Conservation (phyloP, 2,797 vertebrate species). For the Ctenosaura bakeri region DNA sequence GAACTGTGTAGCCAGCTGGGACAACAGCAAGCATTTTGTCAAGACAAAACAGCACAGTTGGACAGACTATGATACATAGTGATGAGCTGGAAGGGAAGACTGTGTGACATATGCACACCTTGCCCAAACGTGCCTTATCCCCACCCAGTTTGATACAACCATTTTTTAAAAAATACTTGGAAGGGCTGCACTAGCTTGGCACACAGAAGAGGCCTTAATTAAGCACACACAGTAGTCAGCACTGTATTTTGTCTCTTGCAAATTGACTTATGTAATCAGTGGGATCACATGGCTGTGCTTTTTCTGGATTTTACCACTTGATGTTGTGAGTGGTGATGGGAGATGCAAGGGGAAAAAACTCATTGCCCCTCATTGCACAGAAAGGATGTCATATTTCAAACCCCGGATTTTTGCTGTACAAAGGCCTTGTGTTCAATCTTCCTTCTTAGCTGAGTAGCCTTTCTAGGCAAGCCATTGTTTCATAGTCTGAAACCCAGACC, state of each 20-base stretch:
- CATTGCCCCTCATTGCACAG: too few relatives aligned
- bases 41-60: rapidly evolving
- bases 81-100: constrained; percentile 56
- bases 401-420: too few relatives aligned
- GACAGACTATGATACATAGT: constrained; percentile 54
- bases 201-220: not conserved
- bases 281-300: not conserved
- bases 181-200: constrained; percentile 39
- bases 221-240: constrained; percentile 19
- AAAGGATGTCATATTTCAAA: too few relatives aligned
- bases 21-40: constrained; percentile 14
- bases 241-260: not conserved
- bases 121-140: constrained; percentile 64
- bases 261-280: not conserved
- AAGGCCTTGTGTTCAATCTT: too few relatives aligned
- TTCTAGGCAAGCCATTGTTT: constrained; percentile 46
- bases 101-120: constrained; percentile 41
- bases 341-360: not conserved
- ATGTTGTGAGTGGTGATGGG: not conserved
- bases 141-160: constrained; percentile 62
- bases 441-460: constrained; percentile 40
- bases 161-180: constrained; percentile 6
- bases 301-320: not conserved
- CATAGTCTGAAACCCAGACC: too few relatives aligned
- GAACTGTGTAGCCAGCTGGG: constrained; percentile 21